Evolutionary conservation across 2,113 vertebrate species (phyloP), one percentile per base, ranked within the genome.

Genomic region (Climacteris rufus): DNA sequence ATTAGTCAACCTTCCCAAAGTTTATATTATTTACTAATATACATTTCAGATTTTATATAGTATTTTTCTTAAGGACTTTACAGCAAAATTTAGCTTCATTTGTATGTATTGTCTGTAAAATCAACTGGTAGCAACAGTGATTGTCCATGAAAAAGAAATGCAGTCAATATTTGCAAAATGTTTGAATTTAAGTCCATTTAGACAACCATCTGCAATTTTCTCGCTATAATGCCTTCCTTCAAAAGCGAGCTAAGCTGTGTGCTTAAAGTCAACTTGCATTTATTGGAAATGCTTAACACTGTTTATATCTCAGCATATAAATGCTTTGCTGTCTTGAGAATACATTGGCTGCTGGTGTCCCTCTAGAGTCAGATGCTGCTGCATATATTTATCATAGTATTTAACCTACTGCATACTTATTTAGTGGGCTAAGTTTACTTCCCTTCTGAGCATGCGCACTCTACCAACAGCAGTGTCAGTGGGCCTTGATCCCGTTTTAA

Each of bases 1-100:
- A 4, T 50, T 37, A 10, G 3, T 31, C 10, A 45, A 23, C 14
- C 5, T 68, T 60, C 13, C 14, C 3, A 6, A 45, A 79, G 42
- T 28, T 60, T 40, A 17, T 24, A 9, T 14, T 42, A 19, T 21
- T 40, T 70, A 23, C 9, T 18, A 35, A 20, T 13, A 10, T 2
- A 1, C 1, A 7, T 60, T 79, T 6, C 4, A 9, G 20, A 15
- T 44, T 59, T 74, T 31, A 27, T 64, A 1, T 15, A 13, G 2
- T 54, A 9, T 76, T 83, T 65, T 85, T 9, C 7, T 31, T 53
- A 40, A 78, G 40, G n/a, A 18, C 3, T 47, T 74, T 77, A 30
- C 18, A 60, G 50, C 8, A 60, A 49, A 83, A 65, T 24, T 8
- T 10, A 28, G 5, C 8, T 69, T 56, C 1, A 6, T 30, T 11